Evolutionary conservation across 2,113 vertebrate species (phyloP), one percentile per base, ranked within the genome.

Genomic region (Lontra canadensis): DNA sequence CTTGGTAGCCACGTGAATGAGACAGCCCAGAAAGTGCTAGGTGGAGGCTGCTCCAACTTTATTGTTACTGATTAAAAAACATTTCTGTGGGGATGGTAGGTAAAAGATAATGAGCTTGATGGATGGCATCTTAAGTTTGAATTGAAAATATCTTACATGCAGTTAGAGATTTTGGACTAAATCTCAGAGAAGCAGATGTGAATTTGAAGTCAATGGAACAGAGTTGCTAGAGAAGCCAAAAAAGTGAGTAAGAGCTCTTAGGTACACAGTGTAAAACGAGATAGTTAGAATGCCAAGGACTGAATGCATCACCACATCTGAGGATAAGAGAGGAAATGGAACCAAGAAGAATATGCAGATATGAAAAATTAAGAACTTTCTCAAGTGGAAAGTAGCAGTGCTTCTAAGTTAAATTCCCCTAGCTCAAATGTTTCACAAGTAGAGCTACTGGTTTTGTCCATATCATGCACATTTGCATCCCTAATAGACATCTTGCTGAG

Each of bases 401-500:
- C 83, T 74, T 96, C 42, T 69, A 81, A 84, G 63, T 94, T 92
- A 92, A 94, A 96, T 82, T 90, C 47, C 47, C 31, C 21, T 59
- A 82, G 29, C 34, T 44, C 78, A 90, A 94, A 96, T 80, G 39
- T 90, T 95, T 69, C 71, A 6, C 69, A 97, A 92, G 83, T 67
- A 47, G 44, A 76, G 25, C 67, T 80, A 52, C 81, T 86, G 88
- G 74, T 93, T 96, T 97, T 90, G 92, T 96, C 92, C 76, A 26
- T 84, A 89, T 55, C 49, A 74, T 81, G 20, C 47, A 83, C 87
- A 97, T 98, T 98, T 97, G 96, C 96, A 97, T 98, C 21, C 49
- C 49, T 96, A 95, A 97, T 93, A 94, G 90, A 94, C 59, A 90
- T 94, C 80, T 96, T 52, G 34, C 76, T 49, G 94, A 96, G 78